These are phyloP conservation scores for Oreochromis aureus DNA, from an alignment of 2,113 vertebrate species.

Conservation along the genomic window DNA sequence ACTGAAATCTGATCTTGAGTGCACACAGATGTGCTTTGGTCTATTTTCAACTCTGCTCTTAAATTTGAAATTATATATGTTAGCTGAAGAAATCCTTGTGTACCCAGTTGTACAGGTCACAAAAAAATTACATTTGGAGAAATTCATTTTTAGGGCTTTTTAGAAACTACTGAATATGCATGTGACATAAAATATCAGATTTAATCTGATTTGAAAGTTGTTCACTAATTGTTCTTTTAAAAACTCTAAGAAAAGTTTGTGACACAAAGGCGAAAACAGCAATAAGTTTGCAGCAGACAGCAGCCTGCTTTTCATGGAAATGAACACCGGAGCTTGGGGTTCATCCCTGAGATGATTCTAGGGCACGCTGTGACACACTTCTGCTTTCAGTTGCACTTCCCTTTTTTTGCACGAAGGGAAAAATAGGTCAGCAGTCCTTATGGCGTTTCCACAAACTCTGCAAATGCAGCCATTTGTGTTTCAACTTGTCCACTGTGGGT, in stretches of 20 bases:
- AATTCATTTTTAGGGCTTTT: not conserved
- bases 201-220: not conserved
- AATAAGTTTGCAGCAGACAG: not conserved
- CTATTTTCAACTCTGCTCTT: not conserved
- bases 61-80: not conserved
- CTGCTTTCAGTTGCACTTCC: not conserved
- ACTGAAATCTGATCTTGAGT: conserved; percentile 39
- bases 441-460: not conserved
- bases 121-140: not conserved
- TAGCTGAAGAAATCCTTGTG: not conserved
- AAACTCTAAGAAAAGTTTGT: not conserved
- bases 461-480: conserved; percentile 35
- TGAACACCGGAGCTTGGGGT: not conserved
- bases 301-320: not conserved
- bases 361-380: not conserved
- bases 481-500: conserved; percentile 20
- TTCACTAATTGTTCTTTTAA: not conserved
- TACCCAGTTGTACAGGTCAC: not conserved
- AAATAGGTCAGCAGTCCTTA: not conserved
- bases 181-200: not conserved
- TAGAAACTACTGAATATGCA: not conserved
- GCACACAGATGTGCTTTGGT: not conserved
- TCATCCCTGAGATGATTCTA: not conserved
- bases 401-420: not conserved
- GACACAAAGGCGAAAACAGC: accelerated